Evolutionary conservation across 2,113 vertebrate species (phyloP).

Genomic region (Raja brachyura): DNA sequence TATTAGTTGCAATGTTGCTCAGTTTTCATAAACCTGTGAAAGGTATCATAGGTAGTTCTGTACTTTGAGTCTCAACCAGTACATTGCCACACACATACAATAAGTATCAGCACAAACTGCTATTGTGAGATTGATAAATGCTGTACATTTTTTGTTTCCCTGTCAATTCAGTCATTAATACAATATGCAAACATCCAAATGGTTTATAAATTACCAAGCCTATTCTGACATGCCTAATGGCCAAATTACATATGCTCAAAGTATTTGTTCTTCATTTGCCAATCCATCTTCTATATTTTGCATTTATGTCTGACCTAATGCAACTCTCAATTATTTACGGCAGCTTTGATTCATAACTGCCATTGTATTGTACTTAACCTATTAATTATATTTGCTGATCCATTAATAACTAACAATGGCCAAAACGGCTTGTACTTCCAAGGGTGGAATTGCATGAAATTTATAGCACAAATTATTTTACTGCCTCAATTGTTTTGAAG

Average conservation of each 20-base stretch:
- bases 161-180: neutral
- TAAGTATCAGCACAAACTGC: neutral
- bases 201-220: constrained; percentile 1
- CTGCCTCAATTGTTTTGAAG: neutral
- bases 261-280: neutral
- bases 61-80: no score
- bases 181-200: neutral
- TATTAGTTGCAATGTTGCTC: no score
- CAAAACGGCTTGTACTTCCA: neutral
- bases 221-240: neutral
- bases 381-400: neutral
- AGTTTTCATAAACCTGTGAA: no score
- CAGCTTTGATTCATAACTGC: neutral
- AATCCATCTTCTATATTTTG: neutral
- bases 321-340: neutral
- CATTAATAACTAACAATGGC: neutral
- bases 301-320: neutral
- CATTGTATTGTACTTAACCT: neutral
- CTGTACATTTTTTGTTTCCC: neutral
- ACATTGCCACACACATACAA: neutral
- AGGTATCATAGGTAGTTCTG: no score
- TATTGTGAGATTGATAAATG: neutral
- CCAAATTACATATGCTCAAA: constrained; percentile 13
- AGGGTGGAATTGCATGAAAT: neutral
- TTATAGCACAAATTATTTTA: neutral